These are phyloP conservation scores for Bradysia coprophila DNA, from an alignment of 1,140 invertebrate species.

Conservation along the genomic window DNA sequence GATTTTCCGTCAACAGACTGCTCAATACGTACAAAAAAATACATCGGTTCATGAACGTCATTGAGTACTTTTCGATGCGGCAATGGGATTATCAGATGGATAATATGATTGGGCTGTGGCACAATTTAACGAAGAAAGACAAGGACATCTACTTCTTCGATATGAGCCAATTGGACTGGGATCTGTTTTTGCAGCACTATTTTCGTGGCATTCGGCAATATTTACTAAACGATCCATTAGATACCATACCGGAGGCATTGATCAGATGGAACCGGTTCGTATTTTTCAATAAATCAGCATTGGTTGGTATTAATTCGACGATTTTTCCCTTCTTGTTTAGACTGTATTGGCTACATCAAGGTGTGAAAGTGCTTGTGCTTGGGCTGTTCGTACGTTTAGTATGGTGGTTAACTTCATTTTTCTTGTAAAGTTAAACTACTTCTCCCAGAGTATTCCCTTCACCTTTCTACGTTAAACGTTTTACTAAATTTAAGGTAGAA, in stretches of 20 bases:
- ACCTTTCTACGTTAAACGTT: too few species aligned
- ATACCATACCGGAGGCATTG: slow-evolving; percentile 36
- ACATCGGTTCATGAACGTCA: slow-evolving; percentile 44
- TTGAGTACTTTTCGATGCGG: slow-evolving; percentile 50
- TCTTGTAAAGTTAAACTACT: background rate
- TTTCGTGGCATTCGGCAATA: slow-evolving; percentile 42
- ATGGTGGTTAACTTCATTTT: slow-evolving; percentile 1
- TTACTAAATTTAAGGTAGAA: too few species aligned
- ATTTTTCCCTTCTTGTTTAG: slow-evolving; percentile 4
- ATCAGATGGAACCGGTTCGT: slow-evolving; percentile 35
- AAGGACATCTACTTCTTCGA: slow-evolving; percentile 43
- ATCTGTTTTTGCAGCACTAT: slow-evolving; percentile 41
- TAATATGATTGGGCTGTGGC: slow-evolving; percentile 36
- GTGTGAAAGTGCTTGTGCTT: slow-evolving; percentile 5
- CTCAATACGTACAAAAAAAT: slow-evolving; percentile 55
- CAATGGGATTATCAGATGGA: slow-evolving; percentile 52
- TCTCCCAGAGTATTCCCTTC: too few species aligned
- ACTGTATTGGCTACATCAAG: slow-evolving; percentile 11
- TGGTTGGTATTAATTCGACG: background rate
- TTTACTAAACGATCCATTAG: slow-evolving; percentile 49
- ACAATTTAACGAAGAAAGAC: slow-evolving; percentile 34
- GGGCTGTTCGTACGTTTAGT: background rate
- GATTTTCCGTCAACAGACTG: too few species aligned
- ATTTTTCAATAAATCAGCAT: background rate
- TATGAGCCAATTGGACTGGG: slow-evolving; percentile 46